Percentiles rank a stretch among this genome's conserved stretches.
Conservation (phyloP, 2,113 vertebrate genomes). For the Thunnus thynnus region DNA sequence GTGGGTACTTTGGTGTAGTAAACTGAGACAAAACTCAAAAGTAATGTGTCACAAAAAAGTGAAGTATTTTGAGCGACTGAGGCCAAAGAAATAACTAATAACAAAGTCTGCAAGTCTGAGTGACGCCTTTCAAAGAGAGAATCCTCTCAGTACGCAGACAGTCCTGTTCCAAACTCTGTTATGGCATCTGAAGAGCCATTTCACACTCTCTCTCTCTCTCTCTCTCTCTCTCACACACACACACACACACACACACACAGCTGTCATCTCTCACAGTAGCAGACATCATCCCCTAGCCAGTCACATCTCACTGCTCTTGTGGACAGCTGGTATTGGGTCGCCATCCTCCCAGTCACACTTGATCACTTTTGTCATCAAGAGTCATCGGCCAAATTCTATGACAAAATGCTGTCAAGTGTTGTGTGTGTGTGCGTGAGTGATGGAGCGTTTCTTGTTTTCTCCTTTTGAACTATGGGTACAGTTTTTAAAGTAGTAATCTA, state of each 20-base stretch:
- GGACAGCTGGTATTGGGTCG: constrained; percentile 23
- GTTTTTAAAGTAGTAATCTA: not conserved
- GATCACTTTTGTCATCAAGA: constrained; percentile 21
- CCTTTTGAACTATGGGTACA: not conserved
- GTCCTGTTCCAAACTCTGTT: no score
- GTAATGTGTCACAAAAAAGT: no score
- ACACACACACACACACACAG: constrained; percentile 6
- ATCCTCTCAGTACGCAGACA: not conserved
- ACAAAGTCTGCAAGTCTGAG: not conserved
- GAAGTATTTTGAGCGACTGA: no score
- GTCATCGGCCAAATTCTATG: constrained; percentile 10
- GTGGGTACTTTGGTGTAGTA: no score
- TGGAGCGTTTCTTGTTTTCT: not conserved
- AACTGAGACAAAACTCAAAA: not conserved
- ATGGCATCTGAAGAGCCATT: no score
- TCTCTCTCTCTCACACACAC: no score
- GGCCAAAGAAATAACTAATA: not conserved
- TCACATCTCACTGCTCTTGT: constrained; percentile 35
- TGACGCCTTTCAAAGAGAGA: not conserved
- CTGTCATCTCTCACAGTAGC: constrained; percentile 14
- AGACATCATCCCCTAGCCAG: not conserved
- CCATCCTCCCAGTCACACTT: constrained; percentile 16
- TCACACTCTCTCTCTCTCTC: no score
- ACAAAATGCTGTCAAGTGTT: not conserved
- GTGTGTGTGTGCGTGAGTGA: not conserved